Percentiles rank a stretch among this genome's conserved stretches.
Conservation (phyloP, 37 sponge, comb jelly and placozoan species). For the Beroe forskalii region DNA sequence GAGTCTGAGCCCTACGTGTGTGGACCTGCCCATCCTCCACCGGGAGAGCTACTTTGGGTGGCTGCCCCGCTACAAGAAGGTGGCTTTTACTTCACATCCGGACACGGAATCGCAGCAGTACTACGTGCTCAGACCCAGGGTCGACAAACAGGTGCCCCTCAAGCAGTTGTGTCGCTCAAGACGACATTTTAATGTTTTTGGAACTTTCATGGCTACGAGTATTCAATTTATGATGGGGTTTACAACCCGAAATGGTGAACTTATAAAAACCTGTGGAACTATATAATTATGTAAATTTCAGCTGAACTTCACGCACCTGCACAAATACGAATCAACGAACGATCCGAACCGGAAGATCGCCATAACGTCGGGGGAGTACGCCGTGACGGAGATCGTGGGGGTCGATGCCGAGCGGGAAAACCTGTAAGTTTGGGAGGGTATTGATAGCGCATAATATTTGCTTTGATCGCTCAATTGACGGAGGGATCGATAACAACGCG, state of each 20-base stretch:
- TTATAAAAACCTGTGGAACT: no score
- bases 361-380: slow-evolving; percentile 13
- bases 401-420: background rate
- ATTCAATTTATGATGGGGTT: no score
- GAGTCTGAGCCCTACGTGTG: slow-evolving; percentile 3
- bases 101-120: background rate
- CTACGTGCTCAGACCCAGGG: slow-evolving; percentile 37
- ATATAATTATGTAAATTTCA: slow-evolving; percentile 5
- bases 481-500: no score
- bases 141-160: slow-evolving; percentile 46
- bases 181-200: no score
- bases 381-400: slow-evolving; percentile 1
- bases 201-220: no score
- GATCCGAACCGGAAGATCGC: slow-evolving; percentile 44
- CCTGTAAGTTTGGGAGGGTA: slow-evolving; percentile 33
- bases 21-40: background rate
- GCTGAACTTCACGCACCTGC: slow-evolving; percentile 35
- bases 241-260: no score
- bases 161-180: no score
- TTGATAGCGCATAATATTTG: no score
- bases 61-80: slow-evolving; percentile 3
- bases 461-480: no score
- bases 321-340: slow-evolving; percentile 57
- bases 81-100: background rate
- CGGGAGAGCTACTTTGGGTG: background rate